These are phyloP conservation scores for Ivindomyrus marchei DNA, from an alignment of 2,113 vertebrate species.

Conservation along the genomic window DNA sequence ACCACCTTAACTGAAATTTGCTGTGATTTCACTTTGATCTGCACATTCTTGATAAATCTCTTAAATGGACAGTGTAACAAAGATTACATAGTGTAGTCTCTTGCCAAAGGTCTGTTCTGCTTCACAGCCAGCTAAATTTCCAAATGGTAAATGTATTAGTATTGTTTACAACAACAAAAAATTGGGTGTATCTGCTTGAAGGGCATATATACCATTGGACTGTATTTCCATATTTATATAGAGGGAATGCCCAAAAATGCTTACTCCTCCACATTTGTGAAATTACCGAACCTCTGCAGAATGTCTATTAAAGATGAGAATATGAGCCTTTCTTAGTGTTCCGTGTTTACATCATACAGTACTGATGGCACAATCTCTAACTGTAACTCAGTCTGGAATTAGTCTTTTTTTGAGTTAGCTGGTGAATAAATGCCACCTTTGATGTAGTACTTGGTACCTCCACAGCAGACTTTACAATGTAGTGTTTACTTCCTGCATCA, in stretches of 20 bases:
- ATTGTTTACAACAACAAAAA: not conserved
- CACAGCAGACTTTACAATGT: not conserved
- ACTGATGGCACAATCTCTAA: not conserved
- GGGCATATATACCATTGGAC: not conserved
- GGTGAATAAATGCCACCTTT: not conserved
- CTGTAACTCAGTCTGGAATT: not conserved
- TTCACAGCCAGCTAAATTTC: not conserved
- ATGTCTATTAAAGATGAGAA: constrained; percentile 5
- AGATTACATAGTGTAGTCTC: not conserved
- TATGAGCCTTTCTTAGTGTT: not conserved
- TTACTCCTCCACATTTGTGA: not conserved
- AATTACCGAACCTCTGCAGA: not conserved
- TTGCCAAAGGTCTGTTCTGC: not conserved
- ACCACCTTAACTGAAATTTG: not conserved
- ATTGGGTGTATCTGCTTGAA: not conserved
- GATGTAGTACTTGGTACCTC: not conserved
- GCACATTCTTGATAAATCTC: not conserved
- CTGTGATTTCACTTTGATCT: not conserved
- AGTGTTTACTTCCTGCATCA: not conserved
- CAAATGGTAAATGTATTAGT: not conserved
- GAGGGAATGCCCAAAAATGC: not conserved
- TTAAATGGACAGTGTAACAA: not conserved
- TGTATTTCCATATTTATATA: not conserved
- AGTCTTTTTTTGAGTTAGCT: not conserved
- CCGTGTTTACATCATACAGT: not conserved